A percentile compares a stretch with the other conserved stretches of the same genome.
These are phyloP conservation scores for Piezodorus guildinii DNA, from an alignment of 1,140 invertebrate genomes.

Conservation along the genomic window DNA sequence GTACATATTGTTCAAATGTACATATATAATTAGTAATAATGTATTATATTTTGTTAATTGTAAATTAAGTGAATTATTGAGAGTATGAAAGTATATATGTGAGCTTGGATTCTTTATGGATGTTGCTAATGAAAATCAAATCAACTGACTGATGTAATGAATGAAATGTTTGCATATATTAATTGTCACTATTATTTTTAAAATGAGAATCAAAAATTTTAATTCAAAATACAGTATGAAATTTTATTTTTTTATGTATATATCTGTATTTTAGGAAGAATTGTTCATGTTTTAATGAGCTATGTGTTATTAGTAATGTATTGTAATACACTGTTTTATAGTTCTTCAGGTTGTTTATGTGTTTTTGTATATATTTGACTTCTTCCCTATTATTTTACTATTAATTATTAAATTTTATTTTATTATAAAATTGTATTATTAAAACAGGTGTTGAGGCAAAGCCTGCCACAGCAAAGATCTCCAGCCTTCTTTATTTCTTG, in stretches of 20 bases:
- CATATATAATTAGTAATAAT: background rate
- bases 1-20: slow-evolving; percentile 3
- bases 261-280: background rate
- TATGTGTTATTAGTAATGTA: background rate
- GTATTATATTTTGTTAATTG: background rate
- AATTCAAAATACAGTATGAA: background rate
- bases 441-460: too few relatives aligned
- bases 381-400: too few relatives aligned
- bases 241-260: background rate
- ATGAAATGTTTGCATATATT: background rate
- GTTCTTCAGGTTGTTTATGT: too few relatives aligned
- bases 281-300: slow-evolving; percentile 15
- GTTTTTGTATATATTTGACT: too few relatives aligned
- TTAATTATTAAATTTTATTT: too few relatives aligned
- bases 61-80: background rate
- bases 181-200: background rate
- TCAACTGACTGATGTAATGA: background rate
- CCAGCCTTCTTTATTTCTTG: too few relatives aligned
- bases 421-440: too few relatives aligned
- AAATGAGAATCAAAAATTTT: too few relatives aligned
- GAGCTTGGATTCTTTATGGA: background rate
- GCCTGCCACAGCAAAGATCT: too few relatives aligned
- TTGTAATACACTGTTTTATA: background rate
- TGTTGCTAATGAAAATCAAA: background rate
- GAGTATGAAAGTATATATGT: background rate